These are phyloP conservation scores for Drosophila trichaetosa DNA, from an alignment of 2,888 invertebrate species.

Conservation along the genomic window DNA sequence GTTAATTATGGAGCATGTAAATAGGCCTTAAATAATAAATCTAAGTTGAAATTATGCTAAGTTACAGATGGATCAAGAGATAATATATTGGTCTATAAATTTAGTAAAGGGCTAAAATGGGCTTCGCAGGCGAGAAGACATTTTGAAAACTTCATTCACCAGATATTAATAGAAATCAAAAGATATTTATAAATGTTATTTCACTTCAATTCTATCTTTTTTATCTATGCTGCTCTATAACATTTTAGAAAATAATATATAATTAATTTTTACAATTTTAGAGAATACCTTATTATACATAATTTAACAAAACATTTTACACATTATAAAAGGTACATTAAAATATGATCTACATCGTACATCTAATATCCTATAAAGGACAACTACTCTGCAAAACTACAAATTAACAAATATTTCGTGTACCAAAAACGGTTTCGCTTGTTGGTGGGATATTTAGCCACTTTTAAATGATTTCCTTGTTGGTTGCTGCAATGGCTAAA, in stretches of 20 bases:
- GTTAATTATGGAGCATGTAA: slow-evolving; percentile 3
- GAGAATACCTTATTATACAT: neutral
- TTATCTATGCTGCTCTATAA: neutral
- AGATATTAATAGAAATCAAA: neutral
- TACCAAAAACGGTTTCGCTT: neutral
- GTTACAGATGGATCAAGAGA: neutral
- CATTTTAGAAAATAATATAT: neutral
- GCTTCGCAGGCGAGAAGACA: neutral
- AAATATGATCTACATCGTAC: neutral
- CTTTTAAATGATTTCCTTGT: neutral
- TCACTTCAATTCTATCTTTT: neutral
- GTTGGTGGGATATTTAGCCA: neutral
- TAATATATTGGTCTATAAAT: neutral
- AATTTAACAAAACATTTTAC: neutral
- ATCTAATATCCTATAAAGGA: neutral
- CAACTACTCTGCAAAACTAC: neutral
- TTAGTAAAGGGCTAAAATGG: neutral
- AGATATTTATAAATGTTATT: neutral
- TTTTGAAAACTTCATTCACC: neutral
- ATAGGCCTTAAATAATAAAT: neutral
- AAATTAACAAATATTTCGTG: neutral
- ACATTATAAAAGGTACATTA: neutral
- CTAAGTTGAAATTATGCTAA: neutral
- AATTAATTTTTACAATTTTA: neutral
- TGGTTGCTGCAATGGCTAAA: neutral